These are phyloP conservation scores for Blastobasis lacticolella DNA, from an alignment of 2,888 invertebrate genomes.

Conservation along the genomic window DNA sequence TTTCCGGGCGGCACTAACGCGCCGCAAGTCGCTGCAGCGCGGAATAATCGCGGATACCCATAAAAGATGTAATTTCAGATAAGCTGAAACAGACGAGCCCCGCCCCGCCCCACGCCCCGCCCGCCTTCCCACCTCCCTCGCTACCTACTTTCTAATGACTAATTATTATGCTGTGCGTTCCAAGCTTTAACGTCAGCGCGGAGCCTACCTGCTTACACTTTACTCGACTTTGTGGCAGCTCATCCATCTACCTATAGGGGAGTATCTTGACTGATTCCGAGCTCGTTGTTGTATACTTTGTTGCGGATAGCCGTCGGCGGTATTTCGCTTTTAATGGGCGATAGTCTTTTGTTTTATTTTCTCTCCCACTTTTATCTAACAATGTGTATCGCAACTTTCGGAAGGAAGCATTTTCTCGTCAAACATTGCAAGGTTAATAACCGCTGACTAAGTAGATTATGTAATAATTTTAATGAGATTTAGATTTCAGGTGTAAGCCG, in stretches of 20 bases:
- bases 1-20: slow-evolving; percentile 65
- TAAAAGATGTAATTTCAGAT: slow-evolving; percentile 76
- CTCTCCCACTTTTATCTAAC: too few species aligned
- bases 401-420: too few species aligned
- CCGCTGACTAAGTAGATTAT: too few species aligned
- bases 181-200: slow-evolving; percentile 63
- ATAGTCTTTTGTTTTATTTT: too few species aligned
- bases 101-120: slow-evolving; percentile 44
- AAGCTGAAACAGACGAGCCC: slow-evolving; percentile 73
- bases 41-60: slow-evolving; percentile 74
- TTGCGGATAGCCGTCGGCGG: too few species aligned
- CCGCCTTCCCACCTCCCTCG: slow-evolving; percentile 37
- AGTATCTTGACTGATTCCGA: slow-evolving; percentile 19
- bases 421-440: too few species aligned
- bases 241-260: slow-evolving; percentile 24
- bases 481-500: too few species aligned
- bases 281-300: too few species aligned
- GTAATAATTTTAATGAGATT: too few species aligned
- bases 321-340: too few species aligned
- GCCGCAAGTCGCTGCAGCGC: slow-evolving; percentile 71
- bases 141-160: slow-evolving; percentile 75
- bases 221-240: slow-evolving; percentile 43
- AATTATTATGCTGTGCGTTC: slow-evolving; percentile 74
- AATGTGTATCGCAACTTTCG: too few species aligned
- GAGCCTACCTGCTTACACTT: slow-evolving; percentile 47